Evolutionary conservation across 1,140 invertebrate genomes (phyloP).

Genomic region (Homalodisca vitripennis): DNA sequence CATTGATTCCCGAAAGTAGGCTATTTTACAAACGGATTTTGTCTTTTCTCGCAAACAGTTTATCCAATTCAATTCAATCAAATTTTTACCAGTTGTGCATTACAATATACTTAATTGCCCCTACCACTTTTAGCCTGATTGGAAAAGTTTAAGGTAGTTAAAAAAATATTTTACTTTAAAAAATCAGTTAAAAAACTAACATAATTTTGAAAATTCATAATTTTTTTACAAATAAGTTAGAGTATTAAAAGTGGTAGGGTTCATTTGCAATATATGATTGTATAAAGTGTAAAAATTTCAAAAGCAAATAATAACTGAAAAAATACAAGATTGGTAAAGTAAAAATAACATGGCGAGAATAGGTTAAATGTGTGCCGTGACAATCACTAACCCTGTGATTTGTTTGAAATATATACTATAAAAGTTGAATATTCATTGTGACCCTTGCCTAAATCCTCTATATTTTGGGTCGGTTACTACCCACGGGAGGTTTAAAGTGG

Average conservation of each 20-base stretch:
- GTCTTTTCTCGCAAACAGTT: neutral
- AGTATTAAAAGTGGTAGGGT: neutral
- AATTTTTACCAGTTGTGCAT: constrained; percentile 13
- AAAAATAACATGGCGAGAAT: neutral
- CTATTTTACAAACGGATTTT: neutral
- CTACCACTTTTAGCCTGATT: neutral
- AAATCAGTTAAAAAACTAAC: neutral
- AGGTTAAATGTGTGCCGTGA: too few species aligned
- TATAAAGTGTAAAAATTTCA: neutral
- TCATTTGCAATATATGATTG: neutral
- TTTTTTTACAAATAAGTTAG: neutral
- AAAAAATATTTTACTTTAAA: neutral
- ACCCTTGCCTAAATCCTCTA: too few species aligned
- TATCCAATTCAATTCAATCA: neutral
- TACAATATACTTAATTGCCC: neutral
- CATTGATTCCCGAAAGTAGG: neutral
- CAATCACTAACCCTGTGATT: too few species aligned
- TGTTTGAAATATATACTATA: too few species aligned
- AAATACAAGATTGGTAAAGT: neutral
- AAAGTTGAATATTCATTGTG: too few species aligned
- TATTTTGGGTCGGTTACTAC: too few species aligned
- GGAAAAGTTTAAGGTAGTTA: neutral
- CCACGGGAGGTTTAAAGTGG: too few species aligned
- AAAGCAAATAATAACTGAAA: neutral
- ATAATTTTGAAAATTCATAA: neutral